These are phyloP conservation scores for Danio albolineatus DNA, from an alignment of 2,797 vertebrate genomes.

Conservation along the genomic window DNA sequence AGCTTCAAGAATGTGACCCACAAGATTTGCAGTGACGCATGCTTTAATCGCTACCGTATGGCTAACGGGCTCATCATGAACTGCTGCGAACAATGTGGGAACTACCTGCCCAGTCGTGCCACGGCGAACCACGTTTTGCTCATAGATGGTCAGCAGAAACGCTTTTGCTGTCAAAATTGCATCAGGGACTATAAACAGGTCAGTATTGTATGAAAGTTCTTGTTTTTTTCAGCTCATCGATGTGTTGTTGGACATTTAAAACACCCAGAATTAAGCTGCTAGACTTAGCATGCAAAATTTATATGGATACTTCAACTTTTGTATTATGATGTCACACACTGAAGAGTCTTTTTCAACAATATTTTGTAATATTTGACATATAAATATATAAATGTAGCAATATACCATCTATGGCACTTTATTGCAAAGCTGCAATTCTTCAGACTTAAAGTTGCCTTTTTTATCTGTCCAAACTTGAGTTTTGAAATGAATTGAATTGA, in stretches of 20 bases:
- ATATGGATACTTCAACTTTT: too few relatives aligned
- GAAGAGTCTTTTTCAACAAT: too few relatives aligned
- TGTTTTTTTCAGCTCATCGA: background rate
- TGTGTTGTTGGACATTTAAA: background rate
- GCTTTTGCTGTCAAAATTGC: conserved; percentile 97
- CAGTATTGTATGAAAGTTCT: conserved; percentile 48
- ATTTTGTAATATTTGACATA: too few relatives aligned
- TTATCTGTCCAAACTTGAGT: too few relatives aligned
- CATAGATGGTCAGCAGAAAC: conserved; percentile 96
- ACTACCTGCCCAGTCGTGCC: conserved; percentile 94
- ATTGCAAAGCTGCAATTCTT: too few relatives aligned
- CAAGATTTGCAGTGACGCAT: conserved; percentile 97
- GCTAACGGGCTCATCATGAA: conserved; percentile 99
- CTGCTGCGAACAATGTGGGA: conserved; percentile 98
- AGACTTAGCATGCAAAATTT: too few relatives aligned
- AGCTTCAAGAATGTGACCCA: conserved; percentile 99
- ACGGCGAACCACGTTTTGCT: conserved; percentile 93
- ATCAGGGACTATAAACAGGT: conserved; percentile 98
- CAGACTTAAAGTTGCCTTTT: too few relatives aligned
- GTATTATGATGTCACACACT: too few relatives aligned
- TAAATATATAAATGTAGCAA: too few relatives aligned
- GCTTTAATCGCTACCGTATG: conserved; percentile 97
- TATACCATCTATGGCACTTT: too few relatives aligned
- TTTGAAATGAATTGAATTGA: too few relatives aligned
- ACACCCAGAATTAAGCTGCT: background rate